Evolutionary conservation across 2,888 invertebrate genomes (phyloP).

Genomic region (Morinoia aosen): DNA sequence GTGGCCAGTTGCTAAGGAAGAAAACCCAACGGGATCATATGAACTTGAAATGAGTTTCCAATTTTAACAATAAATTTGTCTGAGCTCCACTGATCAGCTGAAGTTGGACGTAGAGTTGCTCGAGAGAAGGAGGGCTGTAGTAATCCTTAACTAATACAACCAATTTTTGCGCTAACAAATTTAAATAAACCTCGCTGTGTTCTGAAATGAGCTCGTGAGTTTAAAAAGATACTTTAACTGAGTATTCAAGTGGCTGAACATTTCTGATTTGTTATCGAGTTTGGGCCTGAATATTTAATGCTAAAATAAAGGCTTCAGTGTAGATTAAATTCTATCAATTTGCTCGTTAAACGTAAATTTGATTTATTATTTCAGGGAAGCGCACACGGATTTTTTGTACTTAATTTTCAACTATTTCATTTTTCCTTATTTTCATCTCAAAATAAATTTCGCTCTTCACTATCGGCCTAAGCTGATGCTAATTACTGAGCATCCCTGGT

Average conservation of each 20-base stretch:
- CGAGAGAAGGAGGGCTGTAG: slow-evolving; percentile 10
- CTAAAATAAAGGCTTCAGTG: not conserved
- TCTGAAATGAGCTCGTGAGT: not conserved
- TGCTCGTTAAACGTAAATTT: not conserved
- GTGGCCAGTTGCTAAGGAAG: not conserved
- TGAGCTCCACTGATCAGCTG: slow-evolving; percentile 47
- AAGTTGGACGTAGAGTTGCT: not conserved
- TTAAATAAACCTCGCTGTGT: not conserved
- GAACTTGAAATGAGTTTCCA: not conserved
- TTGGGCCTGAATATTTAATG: not conserved
- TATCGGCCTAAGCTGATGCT: too few relatives aligned
- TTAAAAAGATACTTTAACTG: not conserved
- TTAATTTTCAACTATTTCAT: not conserved
- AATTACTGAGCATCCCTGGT: too few relatives aligned
- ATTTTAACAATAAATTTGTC: slow-evolving; percentile 24
- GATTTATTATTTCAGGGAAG: not conserved
- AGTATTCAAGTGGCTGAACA: not conserved
- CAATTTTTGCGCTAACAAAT: not conserved
- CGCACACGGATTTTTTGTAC: not conserved
- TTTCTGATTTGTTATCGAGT: not conserved
- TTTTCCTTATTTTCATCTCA: not conserved
- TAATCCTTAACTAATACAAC: not conserved
- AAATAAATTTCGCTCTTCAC: too few relatives aligned
- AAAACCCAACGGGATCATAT: not conserved
- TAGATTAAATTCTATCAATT: not conserved